Evolutionary conservation across 1,140 invertebrate species (phyloP).

Genomic region (Druon quercuslanigerum): DNA sequence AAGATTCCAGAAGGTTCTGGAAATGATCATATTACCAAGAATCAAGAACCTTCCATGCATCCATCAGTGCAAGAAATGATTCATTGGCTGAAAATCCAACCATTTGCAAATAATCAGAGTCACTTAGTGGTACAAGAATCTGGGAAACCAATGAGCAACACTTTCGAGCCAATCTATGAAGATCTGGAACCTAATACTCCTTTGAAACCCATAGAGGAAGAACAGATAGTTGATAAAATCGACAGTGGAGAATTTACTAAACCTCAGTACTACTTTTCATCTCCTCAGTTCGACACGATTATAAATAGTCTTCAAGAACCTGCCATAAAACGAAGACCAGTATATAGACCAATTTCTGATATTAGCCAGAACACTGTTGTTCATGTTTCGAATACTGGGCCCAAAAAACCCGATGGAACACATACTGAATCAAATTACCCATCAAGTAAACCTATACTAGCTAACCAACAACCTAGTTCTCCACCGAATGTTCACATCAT

Average conservation of each 20-base stretch:
- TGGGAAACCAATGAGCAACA: slow-evolving; percentile 39
- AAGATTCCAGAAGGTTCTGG: slow-evolving; percentile 16
- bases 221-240: neutral
- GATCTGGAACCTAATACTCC: slow-evolving; percentile 58
- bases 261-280: slow-evolving; percentile 12
- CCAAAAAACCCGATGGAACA: slow-evolving; percentile 56
- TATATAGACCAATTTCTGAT: slow-evolving; percentile 50
- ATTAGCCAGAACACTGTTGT: slow-evolving; percentile 68
- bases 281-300: neutral
- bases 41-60: slow-evolving; percentile 38
- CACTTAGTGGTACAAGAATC: slow-evolving; percentile 32
- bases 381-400: slow-evolving; percentile 64
- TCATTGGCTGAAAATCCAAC: slow-evolving; percentile 65
- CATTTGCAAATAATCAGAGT: slow-evolving; percentile 48
- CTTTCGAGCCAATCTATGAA: slow-evolving; percentile 52
- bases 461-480: slow-evolving; percentile 33
- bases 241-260: neutral
- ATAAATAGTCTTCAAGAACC: slow-evolving; percentile 12
- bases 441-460: neutral
- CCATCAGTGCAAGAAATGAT: slow-evolving; percentile 55
- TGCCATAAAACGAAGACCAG: neutral
- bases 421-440: slow-evolving; percentile 47
- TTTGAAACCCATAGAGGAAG: slow-evolving; percentile 19
- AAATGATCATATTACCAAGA: slow-evolving; percentile 11
- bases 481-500: slow-evolving; percentile 69